A percentile compares a stretch with the other conserved stretches of the same genome.
phyloP scores from a whole-genome alignment of 2,113 vertebrate genomes.

The Dasyornis broadbenti region DNA sequence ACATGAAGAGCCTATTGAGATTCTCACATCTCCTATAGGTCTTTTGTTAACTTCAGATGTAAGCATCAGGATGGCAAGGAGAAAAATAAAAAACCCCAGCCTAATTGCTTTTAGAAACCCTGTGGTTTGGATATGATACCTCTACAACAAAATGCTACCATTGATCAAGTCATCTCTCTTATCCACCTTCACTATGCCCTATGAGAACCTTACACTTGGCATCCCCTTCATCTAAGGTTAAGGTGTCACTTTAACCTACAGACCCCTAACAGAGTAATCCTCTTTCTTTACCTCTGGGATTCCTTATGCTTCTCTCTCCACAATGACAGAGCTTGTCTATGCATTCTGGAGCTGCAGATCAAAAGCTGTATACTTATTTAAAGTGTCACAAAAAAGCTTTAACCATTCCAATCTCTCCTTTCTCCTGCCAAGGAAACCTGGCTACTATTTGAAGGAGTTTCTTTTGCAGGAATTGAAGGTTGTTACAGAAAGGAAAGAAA shows the following conservation, averaged over 20 bases:
- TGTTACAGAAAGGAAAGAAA: not conserved
- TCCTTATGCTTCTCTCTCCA: not conserved
- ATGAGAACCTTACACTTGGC: not conserved
- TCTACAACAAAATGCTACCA: not conserved
- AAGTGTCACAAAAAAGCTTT: not conserved
- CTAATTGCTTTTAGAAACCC: not conserved
- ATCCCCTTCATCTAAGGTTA: not conserved
- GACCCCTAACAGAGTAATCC: not conserved
- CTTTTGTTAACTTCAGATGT: not conserved
- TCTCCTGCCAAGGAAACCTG: not conserved
- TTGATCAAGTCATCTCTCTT: not conserved
- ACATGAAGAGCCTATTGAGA: not conserved
- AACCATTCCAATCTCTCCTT: not conserved
- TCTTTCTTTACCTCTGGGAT: not conserved
- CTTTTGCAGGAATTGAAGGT: not conserved
- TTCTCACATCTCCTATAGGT: not conserved
- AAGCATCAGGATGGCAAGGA: not conserved
- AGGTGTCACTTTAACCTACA: not conserved
- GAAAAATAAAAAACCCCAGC: not conserved
- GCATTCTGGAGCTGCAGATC: not conserved
- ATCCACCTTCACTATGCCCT: not conserved
- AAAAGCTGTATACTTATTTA: not conserved
- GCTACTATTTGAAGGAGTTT: not conserved
- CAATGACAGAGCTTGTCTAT: not conserved
- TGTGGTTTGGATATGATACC: rapidly evolving